Evolutionary conservation across 2,797 vertebrate species (phyloP).

Genomic region (Cyprinodon diabolis): DNA sequence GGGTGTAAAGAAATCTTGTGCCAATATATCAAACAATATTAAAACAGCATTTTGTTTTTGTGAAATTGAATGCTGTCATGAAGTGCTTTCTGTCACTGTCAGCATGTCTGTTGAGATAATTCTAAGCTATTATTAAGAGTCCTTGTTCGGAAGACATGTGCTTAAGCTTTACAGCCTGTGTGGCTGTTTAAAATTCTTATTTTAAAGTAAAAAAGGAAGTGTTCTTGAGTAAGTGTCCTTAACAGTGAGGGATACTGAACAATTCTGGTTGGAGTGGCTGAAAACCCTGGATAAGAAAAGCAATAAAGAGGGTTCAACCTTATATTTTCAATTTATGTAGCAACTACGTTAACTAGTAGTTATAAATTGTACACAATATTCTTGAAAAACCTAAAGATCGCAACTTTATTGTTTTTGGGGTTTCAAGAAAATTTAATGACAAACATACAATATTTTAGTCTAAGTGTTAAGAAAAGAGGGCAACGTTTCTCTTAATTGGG

Average conservation of each 20-base stretch:
- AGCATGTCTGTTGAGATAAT: not conserved
- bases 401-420: not conserved
- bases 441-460: not conserved
- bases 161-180: not conserved
- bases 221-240: not conserved
- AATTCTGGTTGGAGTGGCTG: not conserved
- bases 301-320: not conserved
- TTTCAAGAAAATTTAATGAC: not conserved
- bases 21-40: not conserved
- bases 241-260: not conserved
- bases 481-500: too few species aligned
- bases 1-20: not conserved
- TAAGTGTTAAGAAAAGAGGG: not conserved
- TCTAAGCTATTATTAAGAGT: not conserved
- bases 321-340: not conserved
- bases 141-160: not conserved
- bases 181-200: not conserved
- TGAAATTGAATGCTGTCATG: not conserved
- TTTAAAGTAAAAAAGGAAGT: not conserved
- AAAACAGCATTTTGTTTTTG: not conserved
- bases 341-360: not conserved
- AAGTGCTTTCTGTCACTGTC: not conserved
- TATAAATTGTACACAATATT: not conserved
- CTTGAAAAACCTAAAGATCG: not conserved
- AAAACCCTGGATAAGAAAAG: not conserved